Base-by-base conservation (phyloP, 2,113 vertebrate genomes). In the Cricetomys ansorgei region DNA sequence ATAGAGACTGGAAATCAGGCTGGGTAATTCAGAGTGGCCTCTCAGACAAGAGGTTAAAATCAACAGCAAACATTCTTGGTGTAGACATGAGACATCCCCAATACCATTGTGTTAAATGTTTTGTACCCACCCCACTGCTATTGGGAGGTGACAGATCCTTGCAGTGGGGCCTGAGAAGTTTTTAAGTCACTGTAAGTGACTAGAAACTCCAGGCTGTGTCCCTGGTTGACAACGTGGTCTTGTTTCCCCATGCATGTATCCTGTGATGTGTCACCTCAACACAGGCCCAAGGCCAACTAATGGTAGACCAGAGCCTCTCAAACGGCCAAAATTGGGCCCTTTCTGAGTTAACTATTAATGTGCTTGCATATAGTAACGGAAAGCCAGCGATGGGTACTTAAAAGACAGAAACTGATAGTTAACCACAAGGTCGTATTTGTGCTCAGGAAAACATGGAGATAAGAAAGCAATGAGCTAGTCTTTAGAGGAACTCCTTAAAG, bases 61-160 rank as follows among this genome's bases (percentile, higher is more conserved):
- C 7, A 43, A 1, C 6, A 6, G 40, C 0, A 34, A 23, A 1
- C 3, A 5, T 53, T 29, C 7, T n/a, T 25, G 59, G 53, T 48
- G 19, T n/a, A 0, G 11, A 45, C 15, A 12, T 7, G 10, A 43
- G 37, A 7, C 57, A 19, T 27, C 15, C 53, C 65, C 40, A 72
- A 83, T 31, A 23, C 16, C 27, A 16, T 13, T 10, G 7, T 1
- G 50, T 4, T 43, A 45, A 43, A 45, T 50, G 29, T 19, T 25
- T 70, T 21, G 29, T 55, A 8, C 19, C 40, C 13, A 48, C 17
- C 50, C 31, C 21, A 7, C 0, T 55, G 57, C 67, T 11, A 80
- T 13, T 11, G 7, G 31, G 12, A 27, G 50, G 6, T 37, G 12
- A 2, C 0, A 0, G n/a, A 11, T 25, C 50, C 31, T 57, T 15